Evolutionary conservation across 2,888 invertebrate species (phyloP).

Genomic region (Zootermopsis nevadensis): DNA sequence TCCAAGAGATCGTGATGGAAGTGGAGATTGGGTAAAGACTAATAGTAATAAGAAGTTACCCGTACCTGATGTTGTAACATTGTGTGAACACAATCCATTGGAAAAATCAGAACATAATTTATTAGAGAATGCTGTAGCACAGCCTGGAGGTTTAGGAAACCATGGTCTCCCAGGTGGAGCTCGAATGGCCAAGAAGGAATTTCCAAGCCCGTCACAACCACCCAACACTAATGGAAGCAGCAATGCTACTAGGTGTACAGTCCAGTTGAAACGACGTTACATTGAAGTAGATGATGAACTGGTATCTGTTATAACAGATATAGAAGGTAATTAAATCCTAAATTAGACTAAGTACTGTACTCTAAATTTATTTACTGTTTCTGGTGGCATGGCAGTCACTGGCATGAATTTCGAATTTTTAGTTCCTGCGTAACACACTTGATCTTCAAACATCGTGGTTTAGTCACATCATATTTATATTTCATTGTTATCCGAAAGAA

Average conservation of each 20-base stretch:
- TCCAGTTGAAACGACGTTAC: conserved; percentile 74
- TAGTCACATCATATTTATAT: no score
- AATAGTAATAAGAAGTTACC: conserved; percentile 30
- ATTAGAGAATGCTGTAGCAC: conserved; percentile 13
- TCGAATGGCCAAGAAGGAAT: conserved; percentile 36
- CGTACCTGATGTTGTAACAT: conserved; percentile 35
- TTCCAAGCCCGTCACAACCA: conserved; percentile 18
- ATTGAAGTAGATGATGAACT: conserved; percentile 79
- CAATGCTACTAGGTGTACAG: conserved; percentile 65
- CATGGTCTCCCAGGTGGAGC: not conserved
- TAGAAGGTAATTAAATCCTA: conserved; percentile 68
- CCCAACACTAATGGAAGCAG: not conserved
- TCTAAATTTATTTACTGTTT: no score
- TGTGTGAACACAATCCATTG: conserved; percentile 5
- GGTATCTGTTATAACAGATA: conserved; percentile 77
- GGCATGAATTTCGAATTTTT: no score
- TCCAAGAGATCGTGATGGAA: conserved; percentile 48
- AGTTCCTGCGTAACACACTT: no score
- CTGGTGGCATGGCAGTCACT: no score
- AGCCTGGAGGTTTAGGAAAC: not conserved
- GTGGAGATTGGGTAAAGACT: conserved; percentile 42
- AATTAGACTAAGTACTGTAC: no score
- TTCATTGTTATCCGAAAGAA: no score
- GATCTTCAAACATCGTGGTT: no score
- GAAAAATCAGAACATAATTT: conserved; percentile 34